phyloP scores from a whole-genome alignment of 2,888 invertebrate genomes.

The Brachypalpus laphriformis region DNA sequence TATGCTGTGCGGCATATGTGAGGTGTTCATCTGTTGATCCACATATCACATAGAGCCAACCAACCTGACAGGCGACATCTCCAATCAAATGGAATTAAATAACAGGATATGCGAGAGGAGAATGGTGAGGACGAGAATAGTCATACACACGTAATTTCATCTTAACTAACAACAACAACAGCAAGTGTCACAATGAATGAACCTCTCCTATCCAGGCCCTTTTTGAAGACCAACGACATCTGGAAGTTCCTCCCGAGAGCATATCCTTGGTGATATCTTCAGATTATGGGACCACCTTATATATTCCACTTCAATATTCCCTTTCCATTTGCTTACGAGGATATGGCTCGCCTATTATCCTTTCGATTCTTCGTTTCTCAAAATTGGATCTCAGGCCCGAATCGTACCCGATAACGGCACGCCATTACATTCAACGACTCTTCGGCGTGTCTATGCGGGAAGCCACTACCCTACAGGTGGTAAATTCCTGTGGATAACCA shows the following conservation, averaged over 20 bases:
- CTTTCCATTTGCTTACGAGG: neutral
- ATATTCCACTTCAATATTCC: neutral
- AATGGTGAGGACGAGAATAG: neutral
- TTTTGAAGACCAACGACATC: conserved; percentile 6
- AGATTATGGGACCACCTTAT: neutral
- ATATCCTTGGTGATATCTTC: conserved; percentile 34
- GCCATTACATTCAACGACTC: conserved; percentile 34
- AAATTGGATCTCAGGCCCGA: conserved; percentile 4
- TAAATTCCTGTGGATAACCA: conserved; percentile 17
- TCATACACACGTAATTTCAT: neutral
- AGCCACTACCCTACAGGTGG: conserved; percentile 30
- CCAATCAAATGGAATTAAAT: conserved; percentile 65
- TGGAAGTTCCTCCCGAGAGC: neutral
- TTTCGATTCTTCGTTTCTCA: neutral
- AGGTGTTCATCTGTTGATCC: conserved; percentile 67
- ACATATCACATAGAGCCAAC: conserved; percentile 4
- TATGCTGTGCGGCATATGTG: conserved; percentile 17
- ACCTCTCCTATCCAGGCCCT: conserved; percentile 8
- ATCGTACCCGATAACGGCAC: conserved; percentile 24
- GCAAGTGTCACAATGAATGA: conserved; percentile 54
- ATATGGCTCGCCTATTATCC: neutral
- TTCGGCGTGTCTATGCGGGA: neutral
- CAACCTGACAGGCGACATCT: conserved; percentile 47
- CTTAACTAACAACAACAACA: neutral
- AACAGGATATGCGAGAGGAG: conserved; percentile 24